Conservation (phyloP, 1,140 invertebrate species). For the Gyrodactylus bullatarudis region DNA sequence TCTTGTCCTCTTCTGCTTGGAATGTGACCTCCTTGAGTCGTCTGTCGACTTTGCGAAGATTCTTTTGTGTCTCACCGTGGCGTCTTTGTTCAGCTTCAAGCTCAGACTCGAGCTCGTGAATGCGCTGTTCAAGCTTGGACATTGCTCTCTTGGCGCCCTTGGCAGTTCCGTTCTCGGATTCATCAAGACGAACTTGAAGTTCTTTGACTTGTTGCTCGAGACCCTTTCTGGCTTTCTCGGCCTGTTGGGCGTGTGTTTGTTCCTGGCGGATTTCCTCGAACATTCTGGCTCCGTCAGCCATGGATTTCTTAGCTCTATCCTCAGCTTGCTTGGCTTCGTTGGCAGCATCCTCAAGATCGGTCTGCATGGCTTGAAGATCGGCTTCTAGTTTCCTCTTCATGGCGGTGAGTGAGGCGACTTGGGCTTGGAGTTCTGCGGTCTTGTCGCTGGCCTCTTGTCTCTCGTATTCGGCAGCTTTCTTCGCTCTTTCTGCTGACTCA, state of each 20-base stretch:
- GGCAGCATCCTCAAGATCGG: slow-evolving; percentile 19
- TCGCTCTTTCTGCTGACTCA: neutral
- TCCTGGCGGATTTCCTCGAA: slow-evolving; percentile 89
- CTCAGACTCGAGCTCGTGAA: slow-evolving; percentile 24
- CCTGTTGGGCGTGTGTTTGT: slow-evolving; percentile 81
- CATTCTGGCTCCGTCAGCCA: slow-evolving; percentile 77
- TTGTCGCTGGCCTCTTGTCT: neutral
- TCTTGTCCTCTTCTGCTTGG: slow-evolving; percentile 55
- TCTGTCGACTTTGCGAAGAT: slow-evolving; percentile 40
- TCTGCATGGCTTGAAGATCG: neutral
- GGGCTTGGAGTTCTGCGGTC: slow-evolving; percentile 25
- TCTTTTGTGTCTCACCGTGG: slow-evolving; percentile 36
- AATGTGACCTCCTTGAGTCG: slow-evolving; percentile 37
- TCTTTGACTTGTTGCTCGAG: slow-evolving; percentile 53
- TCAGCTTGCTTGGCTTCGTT: slow-evolving; percentile 16
- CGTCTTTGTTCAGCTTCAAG: slow-evolving; percentile 46
- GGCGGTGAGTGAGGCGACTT: slow-evolving; percentile 51
- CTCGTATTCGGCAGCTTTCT: neutral
- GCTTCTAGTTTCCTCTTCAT: neutral
- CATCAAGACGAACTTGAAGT: slow-evolving; percentile 40
- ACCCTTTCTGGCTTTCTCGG: slow-evolving; percentile 84
- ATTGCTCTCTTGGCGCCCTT: slow-evolving; percentile 43
- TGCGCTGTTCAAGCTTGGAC: slow-evolving; percentile 6
- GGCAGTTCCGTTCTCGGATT: slow-evolving; percentile 69
- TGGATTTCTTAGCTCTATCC: slow-evolving; percentile 34